Evolutionary conservation across 2,113 vertebrate species (phyloP).

Genomic region (Felis chaus): DNA sequence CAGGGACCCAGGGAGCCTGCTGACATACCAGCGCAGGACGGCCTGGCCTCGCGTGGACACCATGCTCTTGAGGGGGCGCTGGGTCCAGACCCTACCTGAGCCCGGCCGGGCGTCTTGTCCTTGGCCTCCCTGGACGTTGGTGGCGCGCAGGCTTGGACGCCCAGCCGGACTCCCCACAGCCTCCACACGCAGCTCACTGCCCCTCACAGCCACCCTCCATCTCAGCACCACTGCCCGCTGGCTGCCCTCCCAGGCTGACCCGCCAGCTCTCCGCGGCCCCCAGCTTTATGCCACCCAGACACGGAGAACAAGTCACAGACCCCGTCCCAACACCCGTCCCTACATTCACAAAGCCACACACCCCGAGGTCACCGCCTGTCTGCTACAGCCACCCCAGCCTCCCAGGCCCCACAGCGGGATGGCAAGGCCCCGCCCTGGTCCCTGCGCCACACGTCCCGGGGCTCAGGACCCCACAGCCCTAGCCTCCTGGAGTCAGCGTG

Average conservation of each 20-base stretch:
- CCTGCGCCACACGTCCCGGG: rapidly evolving
- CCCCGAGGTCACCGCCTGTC: background rate
- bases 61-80: background rate
- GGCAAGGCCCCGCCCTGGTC: background rate
- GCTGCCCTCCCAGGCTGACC: background rate
- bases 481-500: rapidly evolving
- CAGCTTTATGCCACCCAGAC: background rate
- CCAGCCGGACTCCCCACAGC: background rate
- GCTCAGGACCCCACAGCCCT: background rate
- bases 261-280: background rate
- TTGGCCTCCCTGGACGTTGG: too few relatives aligned
- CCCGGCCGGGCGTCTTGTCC: rapidly evolving
- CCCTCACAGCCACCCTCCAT: rapidly evolving
- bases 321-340: rapidly evolving
- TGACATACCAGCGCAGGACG: rapidly evolving
- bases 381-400: rapidly evolving
- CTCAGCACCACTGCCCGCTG: background rate
- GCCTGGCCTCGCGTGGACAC: background rate
- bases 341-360: rapidly evolving
- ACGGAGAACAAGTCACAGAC: background rate
- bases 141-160: rapidly evolving
- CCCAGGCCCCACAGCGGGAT: background rate
- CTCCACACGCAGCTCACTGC: rapidly evolving
- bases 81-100: background rate
- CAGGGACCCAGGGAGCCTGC: background rate